Percentiles rank a stretch among this genome's conserved stretches.
Evolutionary conservation across 2,797 vertebrate genomes (phyloP).

Genomic region (Sparus aurata): DNA sequence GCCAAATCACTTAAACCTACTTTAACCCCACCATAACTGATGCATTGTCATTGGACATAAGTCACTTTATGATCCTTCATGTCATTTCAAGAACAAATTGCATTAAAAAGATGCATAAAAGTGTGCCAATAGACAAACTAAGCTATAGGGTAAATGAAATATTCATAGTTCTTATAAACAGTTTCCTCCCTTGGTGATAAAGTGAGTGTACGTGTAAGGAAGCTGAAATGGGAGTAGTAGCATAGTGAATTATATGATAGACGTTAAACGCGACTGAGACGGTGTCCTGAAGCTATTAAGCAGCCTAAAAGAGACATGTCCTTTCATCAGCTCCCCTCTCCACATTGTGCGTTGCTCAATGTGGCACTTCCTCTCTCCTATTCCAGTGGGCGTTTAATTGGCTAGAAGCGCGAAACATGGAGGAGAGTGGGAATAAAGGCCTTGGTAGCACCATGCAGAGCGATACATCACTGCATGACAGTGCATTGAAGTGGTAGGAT

Average conservation of each 20-base stretch:
- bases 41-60: constrained; percentile 41
- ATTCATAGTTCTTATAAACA: constrained; percentile 63
- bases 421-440: constrained; percentile 81
- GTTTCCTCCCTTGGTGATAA: constrained; percentile 54
- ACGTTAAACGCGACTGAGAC: constrained; percentile 74
- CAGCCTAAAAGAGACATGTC: constrained; percentile 75
- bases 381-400: constrained; percentile 84
- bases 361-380: constrained; percentile 71
- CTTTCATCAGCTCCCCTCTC: constrained; percentile 75
- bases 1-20: constrained; percentile 18
- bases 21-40: constrained; percentile 35
- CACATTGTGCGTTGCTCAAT: constrained; percentile 68
- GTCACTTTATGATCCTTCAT: constrained; percentile 42
- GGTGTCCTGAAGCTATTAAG: constrained; percentile 74
- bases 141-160: constrained; percentile 57
- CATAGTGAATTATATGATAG: constrained; percentile 56
- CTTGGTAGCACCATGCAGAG: constrained; percentile 76
- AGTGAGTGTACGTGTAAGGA: constrained; percentile 35
- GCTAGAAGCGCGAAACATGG: constrained; percentile 76
- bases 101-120: constrained; percentile 35
- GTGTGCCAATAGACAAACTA: constrained; percentile 52
- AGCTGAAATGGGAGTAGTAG: constrained; percentile 48
- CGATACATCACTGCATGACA: constrained; percentile 84
- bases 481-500: constrained; percentile 78
- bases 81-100: constrained; percentile 52